Evolutionary conservation across 2,113 vertebrate genomes (phyloP).

Genomic region (Plectropomus leopardus): DNA sequence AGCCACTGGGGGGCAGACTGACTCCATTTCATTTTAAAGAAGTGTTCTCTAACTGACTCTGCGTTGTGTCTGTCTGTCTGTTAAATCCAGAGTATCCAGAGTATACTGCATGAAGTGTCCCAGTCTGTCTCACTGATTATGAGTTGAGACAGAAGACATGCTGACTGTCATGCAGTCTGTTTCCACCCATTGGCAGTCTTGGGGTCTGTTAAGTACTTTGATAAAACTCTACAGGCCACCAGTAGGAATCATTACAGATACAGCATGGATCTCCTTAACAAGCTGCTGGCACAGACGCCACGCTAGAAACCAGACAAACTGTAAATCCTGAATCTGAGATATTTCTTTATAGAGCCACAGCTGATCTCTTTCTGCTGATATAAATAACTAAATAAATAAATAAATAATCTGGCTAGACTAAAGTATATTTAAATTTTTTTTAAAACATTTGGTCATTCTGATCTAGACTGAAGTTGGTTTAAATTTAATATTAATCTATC

Average conservation of each 20-base stretch:
- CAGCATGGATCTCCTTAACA: background rate
- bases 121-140: background rate
- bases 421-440: too few species aligned
- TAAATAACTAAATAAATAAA: too few species aligned
- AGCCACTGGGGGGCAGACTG: slow-evolving; percentile 31
- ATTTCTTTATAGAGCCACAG: too few species aligned
- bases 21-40: background rate
- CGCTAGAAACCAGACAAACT: background rate
- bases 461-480: too few species aligned
- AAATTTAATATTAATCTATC: too few species aligned
- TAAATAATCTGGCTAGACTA: too few species aligned
- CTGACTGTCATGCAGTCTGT: background rate
- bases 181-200: background rate
- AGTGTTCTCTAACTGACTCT: background rate
- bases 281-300: background rate
- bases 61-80: background rate
- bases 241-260: background rate
- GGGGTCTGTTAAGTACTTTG: background rate
- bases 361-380: background rate
- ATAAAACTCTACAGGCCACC: background rate
- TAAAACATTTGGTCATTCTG: too few species aligned
- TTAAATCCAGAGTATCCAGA: background rate
- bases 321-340: too few species aligned
- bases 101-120: background rate
- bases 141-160: background rate